These are phyloP conservation scores for Craseonycteris thonglongyai DNA, from an alignment of 2,113 vertebrate genomes.

Conservation along the genomic window DNA sequence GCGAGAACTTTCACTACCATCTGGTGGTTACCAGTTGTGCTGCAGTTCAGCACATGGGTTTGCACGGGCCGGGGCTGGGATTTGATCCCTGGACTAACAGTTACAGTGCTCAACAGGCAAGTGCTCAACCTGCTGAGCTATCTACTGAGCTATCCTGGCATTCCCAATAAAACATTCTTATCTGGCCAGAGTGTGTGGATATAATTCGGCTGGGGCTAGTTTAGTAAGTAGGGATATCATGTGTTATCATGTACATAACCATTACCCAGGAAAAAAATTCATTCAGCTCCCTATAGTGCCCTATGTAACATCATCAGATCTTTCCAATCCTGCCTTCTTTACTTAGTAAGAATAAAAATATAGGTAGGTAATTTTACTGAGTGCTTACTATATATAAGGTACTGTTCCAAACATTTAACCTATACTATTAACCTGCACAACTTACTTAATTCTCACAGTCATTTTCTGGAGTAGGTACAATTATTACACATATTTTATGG, in stretches of 20 bases:
- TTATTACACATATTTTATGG: not conserved
- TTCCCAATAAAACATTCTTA: not conserved
- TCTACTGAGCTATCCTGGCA: no score
- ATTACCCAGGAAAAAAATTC: not conserved
- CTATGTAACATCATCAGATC: not conserved
- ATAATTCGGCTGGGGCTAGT: not conserved
- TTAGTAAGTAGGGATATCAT: not conserved
- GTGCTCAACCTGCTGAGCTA: no score
- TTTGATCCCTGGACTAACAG: no score
- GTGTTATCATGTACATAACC: not conserved
- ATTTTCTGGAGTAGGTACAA: not conserved
- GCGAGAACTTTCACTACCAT: no score
- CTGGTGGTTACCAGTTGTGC: no score
- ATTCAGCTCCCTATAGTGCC: not conserved
- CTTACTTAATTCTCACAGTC: not conserved
- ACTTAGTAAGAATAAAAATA: not conserved
- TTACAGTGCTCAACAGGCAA: no score
- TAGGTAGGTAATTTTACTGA: not conserved
- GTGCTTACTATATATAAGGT: not conserved
- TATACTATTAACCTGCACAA: not conserved
- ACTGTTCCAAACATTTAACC: not conserved
- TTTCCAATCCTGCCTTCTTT: not conserved
- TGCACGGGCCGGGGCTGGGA: no score
- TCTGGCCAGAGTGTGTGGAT: not conserved
- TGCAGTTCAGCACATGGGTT: no score